phyloP scores from a whole-genome alignment of 2,113 vertebrate genomes.

The Paedocypris sp. region DNA sequence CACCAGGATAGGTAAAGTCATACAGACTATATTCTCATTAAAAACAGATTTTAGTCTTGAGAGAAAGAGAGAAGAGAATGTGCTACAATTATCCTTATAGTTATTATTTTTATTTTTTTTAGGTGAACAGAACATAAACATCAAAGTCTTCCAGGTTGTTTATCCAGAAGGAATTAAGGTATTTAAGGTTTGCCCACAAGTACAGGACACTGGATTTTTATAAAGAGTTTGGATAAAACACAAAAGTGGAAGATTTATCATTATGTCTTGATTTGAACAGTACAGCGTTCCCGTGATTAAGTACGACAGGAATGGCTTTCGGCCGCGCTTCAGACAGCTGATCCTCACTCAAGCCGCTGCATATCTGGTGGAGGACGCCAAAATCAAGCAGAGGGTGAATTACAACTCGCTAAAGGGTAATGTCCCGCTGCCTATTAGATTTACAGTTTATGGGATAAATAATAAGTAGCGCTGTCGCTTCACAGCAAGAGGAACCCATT shows the following conservation, averaged over 20 bases:
- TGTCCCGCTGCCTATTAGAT: background rate
- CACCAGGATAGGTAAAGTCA: slow-evolving; percentile 74
- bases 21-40: too few species aligned
- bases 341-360: slow-evolving; percentile 70
- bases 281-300: slow-evolving; percentile 78
- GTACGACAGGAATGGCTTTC: slow-evolving; percentile 85
- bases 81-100: background rate
- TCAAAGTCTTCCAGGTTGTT: slow-evolving; percentile 70
- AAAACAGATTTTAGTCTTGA: too few species aligned
- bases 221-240: background rate
- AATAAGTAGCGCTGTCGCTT: too few species aligned
- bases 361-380: slow-evolving; percentile 74
- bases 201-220: background rate
- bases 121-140: slow-evolving; percentile 66
- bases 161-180: slow-evolving; percentile 71
- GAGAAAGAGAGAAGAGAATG: too few species aligned
- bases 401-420: slow-evolving; percentile 73
- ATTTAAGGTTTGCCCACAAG: background rate
- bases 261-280: slow-evolving; percentile 50
- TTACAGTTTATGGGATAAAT: background rate
- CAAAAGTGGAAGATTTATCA: background rate
- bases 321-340: slow-evolving; percentile 71
- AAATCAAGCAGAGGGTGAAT: slow-evolving; percentile 83
- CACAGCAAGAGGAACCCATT: too few species aligned
- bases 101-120: slow-evolving; percentile 4